Evolutionary conservation across 2,797 vertebrate genomes (phyloP), one percentile per base, ranked within the genome.

Genomic region (Anguilla obscura): DNA sequence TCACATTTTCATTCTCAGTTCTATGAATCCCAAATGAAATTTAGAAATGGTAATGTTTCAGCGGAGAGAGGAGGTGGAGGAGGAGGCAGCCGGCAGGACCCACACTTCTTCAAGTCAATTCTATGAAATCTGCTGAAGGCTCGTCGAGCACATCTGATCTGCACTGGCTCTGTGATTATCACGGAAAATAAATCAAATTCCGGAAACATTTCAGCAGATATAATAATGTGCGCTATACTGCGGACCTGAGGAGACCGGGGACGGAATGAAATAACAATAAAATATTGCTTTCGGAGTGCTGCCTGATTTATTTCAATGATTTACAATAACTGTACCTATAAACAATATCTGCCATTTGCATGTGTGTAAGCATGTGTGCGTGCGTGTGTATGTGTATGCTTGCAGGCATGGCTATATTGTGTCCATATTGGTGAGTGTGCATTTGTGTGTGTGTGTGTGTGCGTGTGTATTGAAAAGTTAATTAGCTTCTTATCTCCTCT

Each of bases 401-500:
- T 79, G 74, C 33, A 7, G 40, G 36, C 33, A 7, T 79, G 4
- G 14, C 74, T 79, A 12, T 24, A 36, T 36, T 33, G 71, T 36
- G 33, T 79, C 16, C 14, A 36, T 21, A 40, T 40, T 79, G 14
- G 74, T 36, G 74, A 33, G 27, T 71, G 27, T 30, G n/a, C 9
- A 21, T 63, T 16, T 71, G 27, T 71, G 36, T 40, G 14, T 33
- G 14, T 76, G 27, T 16, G 16, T 33, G 71, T 33, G 30, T 48
- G 76, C 24, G 71, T 24, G 33, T 24, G 3, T 45, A 14, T 40
- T 7, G 74, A 50, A 27, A 85, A 60, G 84, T 52, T 88, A 33
- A 88, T 88, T 85, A 30, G 5, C 27, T 52, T 86, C 66, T 86
- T 71, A 74, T 79, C 87, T 88, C 52, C 87, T 52, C 84, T 69